A percentile compares a stretch with the other conserved stretches of the same genome.
Evolutionary conservation across 2,888 invertebrate species (phyloP).

Genomic region (Scaeva pyrastri): DNA sequence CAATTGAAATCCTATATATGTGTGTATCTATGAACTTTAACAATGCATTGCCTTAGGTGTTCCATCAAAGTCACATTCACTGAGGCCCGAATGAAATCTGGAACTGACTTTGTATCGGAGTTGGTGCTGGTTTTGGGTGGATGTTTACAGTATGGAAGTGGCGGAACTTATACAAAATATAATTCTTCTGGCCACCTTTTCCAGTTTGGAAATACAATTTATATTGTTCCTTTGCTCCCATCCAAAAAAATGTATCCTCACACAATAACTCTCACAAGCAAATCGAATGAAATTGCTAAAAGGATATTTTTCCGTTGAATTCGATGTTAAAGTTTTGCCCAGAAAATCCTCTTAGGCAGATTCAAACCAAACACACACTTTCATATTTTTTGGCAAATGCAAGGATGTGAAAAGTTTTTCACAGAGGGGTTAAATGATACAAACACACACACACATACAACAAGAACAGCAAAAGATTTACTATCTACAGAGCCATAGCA

Average conservation of each 20-base stretch:
- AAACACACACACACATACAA: conserved; percentile 3
- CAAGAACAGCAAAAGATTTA: conserved; percentile 22
- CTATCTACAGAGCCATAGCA: background rate
- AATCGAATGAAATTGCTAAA: conserved; percentile 68
- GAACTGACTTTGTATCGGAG: background rate
- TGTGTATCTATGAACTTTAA: too few species aligned
- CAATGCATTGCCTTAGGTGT: conserved; percentile 19
- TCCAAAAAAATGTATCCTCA: conserved; percentile 19
- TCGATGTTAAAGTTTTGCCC: background rate
- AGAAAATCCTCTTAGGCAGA: background rate
- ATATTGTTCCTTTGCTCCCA: background rate
- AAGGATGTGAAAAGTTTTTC: conserved; percentile 25
- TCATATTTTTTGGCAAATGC: background rate
- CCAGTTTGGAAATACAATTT: background rate
- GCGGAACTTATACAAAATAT: background rate
- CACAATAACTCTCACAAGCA: conserved; percentile 54
- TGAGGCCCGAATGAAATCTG: conserved; percentile 12
- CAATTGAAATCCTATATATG: conserved; percentile 14
- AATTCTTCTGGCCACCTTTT: conserved; percentile 26
- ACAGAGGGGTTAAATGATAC: conserved; percentile 25
- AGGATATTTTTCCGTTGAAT: background rate
- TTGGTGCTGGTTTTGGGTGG: background rate
- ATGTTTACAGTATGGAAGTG: too few species aligned
- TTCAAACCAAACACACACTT: background rate
- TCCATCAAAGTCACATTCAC: conserved; percentile 61